Base-by-base conservation (phyloP, 2,113 vertebrate species). In the Heteronetta atricapilla region DNA sequence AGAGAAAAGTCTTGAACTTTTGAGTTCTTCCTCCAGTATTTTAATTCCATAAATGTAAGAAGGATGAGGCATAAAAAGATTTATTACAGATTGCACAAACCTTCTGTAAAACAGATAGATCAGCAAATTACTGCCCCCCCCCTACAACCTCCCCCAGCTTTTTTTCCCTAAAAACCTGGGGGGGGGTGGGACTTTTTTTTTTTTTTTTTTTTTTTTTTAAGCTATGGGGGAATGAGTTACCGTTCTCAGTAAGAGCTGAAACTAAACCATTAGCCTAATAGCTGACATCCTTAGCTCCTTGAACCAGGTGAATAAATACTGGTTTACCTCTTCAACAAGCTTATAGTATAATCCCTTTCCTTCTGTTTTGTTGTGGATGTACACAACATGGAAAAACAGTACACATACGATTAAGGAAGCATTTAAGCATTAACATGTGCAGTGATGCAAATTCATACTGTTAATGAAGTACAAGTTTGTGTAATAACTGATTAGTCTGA, bases 391-490 rank as follows among this genome's bases (percentile, higher is more conserved):
- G 58, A 58, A 72, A 63, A 86, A 18, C 36, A 64, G 31, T 46
- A 53, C 22, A 13, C 0, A 0, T 55, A 9, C n/a, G 70, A 6
- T 63, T 82, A 13, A 0, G 40, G 44, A 73, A 59, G 2, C 44
- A 46, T 83, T 48, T 60, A 60, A 56, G 8, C 17, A 8, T 64
- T 80, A 56, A 23, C 3, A 1, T 36, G 18, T 36, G 26, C 13
- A 0, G 0, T 33, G 23, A 48, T 48, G 46, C 46, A 48, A 48
- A 48, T 48, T 48, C 20, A 48, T 48, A 48, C 46, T 21, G 46
- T 48, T 48, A 48, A 5, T 22, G 5, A 48, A 48, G 46, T 22
- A 48, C 20, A 53, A 7, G 19, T 88, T 89, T 77, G 14, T 34
- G 52, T 66, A 8, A 7, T 73, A 70, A 28, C 7, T 56, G 5